Conservation (phyloP, 1,140 invertebrate genomes). For the Euura lappo region DNA sequence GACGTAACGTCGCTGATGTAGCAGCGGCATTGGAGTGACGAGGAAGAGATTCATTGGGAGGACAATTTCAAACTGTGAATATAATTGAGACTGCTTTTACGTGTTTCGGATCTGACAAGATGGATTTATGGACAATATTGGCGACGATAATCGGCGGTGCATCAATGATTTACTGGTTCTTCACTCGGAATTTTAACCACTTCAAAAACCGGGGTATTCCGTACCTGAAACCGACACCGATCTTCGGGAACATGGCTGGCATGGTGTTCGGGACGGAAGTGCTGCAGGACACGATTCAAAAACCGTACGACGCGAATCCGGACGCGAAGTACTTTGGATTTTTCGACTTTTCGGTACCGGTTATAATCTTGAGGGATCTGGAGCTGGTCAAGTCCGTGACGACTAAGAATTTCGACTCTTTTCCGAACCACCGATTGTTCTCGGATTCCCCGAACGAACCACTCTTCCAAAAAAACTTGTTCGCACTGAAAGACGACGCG, state of each 20-base stretch:
- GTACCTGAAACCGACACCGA: conserved; percentile 24
- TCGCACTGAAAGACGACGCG: conserved; percentile 59
- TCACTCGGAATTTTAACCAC: neutral
- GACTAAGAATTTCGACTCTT: conserved; percentile 71
- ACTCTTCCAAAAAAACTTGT: conserved; percentile 59
- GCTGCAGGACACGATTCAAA: conserved; percentile 21
- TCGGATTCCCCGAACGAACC: conserved; percentile 56
- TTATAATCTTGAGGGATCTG: conserved; percentile 64
- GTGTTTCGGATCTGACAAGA: neutral
- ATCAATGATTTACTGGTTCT: neutral
- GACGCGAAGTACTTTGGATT: conserved; percentile 50
- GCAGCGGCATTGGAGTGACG: no score
- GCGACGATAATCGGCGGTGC: neutral
- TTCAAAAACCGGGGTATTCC: conserved; percentile 30
- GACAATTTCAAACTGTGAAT: no score
- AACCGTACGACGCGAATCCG: neutral
- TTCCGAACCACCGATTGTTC: conserved; percentile 61
- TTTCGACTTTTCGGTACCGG: conserved; percentile 59
- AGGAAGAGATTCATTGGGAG: no score
- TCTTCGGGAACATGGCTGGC: conserved; percentile 31
- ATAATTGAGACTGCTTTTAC: no score
- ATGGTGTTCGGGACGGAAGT: conserved; percentile 18
- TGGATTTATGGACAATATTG: neutral
- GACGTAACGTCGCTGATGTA: no score
- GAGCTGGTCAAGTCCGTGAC: conserved; percentile 66